Percentiles rank a stretch among this genome's conserved stretches.
Evolutionary conservation across 2,113 vertebrate genomes (phyloP).

Genomic region (Anarhynchus alexandrinus): DNA sequence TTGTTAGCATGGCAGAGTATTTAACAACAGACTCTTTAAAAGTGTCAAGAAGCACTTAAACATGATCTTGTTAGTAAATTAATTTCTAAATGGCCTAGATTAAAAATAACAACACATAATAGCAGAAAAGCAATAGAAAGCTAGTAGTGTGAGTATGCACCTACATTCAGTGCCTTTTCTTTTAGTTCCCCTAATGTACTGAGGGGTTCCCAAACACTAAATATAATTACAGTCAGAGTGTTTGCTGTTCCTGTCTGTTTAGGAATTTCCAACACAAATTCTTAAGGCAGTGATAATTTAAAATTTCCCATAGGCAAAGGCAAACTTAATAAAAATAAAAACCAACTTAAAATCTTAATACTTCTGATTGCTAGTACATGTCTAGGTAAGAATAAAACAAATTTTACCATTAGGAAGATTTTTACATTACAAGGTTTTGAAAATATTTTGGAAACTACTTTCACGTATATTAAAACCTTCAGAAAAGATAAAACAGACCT

Average conservation of each 20-base stretch:
- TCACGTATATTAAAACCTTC: not conserved
- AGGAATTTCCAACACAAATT: not conserved
- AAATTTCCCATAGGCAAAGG: not conserved
- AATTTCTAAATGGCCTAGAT: not conserved
- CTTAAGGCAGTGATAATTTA: not conserved
- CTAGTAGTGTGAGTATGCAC: not conserved
- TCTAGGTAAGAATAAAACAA: not conserved
- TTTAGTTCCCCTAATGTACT: not conserved
- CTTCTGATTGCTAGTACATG: not conserved
- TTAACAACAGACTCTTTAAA: not conserved
- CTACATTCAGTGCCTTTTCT: not conserved
- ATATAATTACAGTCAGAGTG: not conserved
- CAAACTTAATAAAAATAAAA: not conserved
- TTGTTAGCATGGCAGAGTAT: not conserved
- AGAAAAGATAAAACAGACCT: not conserved
- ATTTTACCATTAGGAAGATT: not conserved
- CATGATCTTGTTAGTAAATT: not conserved
- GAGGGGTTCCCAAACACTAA: not conserved
- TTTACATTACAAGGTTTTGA: not conserved
- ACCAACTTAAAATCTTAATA: not conserved
- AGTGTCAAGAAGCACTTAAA: not conserved
- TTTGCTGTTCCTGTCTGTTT: not conserved
- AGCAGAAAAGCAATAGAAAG: not conserved
- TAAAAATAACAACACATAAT: not conserved
- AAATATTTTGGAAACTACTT: not conserved